Evolutionary conservation across 1,140 invertebrate species (phyloP).

Genomic region (Mesaphorura yosii): DNA sequence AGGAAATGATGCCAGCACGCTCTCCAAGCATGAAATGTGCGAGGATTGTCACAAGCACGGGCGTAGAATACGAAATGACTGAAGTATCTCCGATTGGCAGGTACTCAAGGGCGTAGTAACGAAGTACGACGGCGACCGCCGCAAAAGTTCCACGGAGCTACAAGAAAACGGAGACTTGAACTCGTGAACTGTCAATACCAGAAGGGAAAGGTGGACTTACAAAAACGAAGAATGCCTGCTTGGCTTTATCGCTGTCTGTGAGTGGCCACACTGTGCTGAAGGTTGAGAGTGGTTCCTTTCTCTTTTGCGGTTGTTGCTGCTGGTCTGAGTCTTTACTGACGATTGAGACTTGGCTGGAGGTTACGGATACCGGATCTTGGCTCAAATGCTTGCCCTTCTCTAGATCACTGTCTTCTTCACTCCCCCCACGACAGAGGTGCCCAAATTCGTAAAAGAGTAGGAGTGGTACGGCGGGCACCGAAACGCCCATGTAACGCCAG

Average conservation of each 20-base stretch:
- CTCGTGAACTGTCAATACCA: background rate
- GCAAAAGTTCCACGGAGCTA: constrained; percentile 26
- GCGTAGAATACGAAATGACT: constrained; percentile 26
- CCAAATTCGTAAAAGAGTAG: background rate
- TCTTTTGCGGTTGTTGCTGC: constrained; percentile 5
- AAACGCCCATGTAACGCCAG: background rate
- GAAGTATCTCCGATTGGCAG: constrained; percentile 24
- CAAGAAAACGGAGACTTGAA: constrained; percentile 1
- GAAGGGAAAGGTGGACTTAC: background rate
- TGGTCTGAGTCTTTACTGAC: no score
- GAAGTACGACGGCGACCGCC: constrained; percentile 17
- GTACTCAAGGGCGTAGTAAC: constrained; percentile 27
- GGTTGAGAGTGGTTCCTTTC: no score
- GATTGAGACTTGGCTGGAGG: no score
- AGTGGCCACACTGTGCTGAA: constrained; percentile 15
- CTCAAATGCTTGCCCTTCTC: no score
- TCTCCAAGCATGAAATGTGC: constrained; percentile 28
- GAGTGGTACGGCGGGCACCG: background rate
- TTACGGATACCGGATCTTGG: no score
- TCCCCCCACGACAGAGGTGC: background rate
- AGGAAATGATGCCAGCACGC: constrained; percentile 20
- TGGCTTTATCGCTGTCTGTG: background rate
- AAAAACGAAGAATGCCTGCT: constrained; percentile 3
- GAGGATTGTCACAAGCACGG: constrained; percentile 24
- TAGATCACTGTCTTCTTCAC: background rate